phyloP scores from a whole-genome alignment of 2,888 invertebrate genomes.

The Drosophila fulvimacula region DNA sequence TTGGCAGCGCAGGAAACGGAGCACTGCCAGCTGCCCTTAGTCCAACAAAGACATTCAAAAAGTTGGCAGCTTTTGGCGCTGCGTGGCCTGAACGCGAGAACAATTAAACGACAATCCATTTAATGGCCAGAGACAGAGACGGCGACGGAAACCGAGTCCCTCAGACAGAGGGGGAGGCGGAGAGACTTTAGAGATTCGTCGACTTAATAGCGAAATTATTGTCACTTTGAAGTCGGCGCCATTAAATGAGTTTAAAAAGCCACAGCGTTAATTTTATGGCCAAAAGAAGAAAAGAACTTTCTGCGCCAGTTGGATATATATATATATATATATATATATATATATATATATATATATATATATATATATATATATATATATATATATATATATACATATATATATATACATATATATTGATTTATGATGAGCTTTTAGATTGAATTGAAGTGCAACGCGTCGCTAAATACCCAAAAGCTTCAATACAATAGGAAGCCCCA shows the following conservation, averaged over 20 bases:
- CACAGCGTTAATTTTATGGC: constrained; percentile 31
- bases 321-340: neutral
- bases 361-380: neutral
- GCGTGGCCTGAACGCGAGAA: constrained; percentile 64
- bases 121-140: constrained; percentile 57
- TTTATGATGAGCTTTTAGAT: constrained; percentile 19
- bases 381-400: neutral
- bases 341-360: constrained; percentile 7
- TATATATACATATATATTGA: neutral
- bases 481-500: constrained; percentile 39
- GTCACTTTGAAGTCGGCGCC: constrained; percentile 77
- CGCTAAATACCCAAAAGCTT: constrained; percentile 30
- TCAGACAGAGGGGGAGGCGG: constrained; percentile 21
- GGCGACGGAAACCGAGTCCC: neutral
- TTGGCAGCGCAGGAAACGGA: neutral
- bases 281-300: constrained; percentile 1
- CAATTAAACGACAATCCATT: constrained; percentile 76
- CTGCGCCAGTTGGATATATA: neutral
- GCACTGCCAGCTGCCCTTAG: neutral
- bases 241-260: constrained; percentile 52
- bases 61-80: constrained; percentile 58
- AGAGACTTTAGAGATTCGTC: constrained; percentile 6
- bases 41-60: constrained; percentile 60
- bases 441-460: constrained; percentile 44
- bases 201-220: constrained; percentile 71